Conservation (phyloP, 2,888 invertebrate species). For the Leptopilina myrica region DNA sequence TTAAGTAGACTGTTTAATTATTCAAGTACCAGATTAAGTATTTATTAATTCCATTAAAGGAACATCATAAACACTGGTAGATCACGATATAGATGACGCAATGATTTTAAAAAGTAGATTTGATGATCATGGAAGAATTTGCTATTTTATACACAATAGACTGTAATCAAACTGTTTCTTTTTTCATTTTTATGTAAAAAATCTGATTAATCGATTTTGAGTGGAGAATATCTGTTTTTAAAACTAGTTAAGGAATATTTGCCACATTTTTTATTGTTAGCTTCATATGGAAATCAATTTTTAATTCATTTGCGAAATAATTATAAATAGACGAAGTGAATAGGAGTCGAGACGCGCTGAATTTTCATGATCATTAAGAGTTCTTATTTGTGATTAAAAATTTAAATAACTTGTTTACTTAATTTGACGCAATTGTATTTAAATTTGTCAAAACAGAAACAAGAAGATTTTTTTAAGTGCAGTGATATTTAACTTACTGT, state of each 20-base stretch:
- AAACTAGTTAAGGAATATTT: slow-evolving; percentile 12
- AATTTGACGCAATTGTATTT: background rate
- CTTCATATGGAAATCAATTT: slow-evolving; percentile 19
- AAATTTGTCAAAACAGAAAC: slow-evolving; percentile 10
- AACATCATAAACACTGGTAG: slow-evolving; percentile 41
- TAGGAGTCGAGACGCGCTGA: background rate
- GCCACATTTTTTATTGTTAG: slow-evolving; percentile 30
- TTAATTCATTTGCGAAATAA: slow-evolving; percentile 26
- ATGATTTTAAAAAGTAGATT: slow-evolving; percentile 31
- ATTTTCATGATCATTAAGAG: slow-evolving; percentile 14
- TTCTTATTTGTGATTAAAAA: slow-evolving; percentile 1
- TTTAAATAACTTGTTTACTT: slow-evolving; percentile 18
- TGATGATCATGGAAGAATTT: background rate
- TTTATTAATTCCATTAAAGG: slow-evolving; percentile 57
- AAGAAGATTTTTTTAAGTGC: slow-evolving; percentile 18
- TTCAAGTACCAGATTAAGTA: slow-evolving; percentile 57
- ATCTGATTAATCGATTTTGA: too few species aligned
- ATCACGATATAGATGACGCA: slow-evolving; percentile 20
- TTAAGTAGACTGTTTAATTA: slow-evolving; percentile 60
- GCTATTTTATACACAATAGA: slow-evolving; percentile 14
- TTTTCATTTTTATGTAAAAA: background rate
- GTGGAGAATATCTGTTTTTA: background rate
- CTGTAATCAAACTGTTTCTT: background rate
- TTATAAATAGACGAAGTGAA: slow-evolving; percentile 21
- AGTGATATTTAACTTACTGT: slow-evolving; percentile 31